Evolutionary conservation across 2,797 vertebrate species (phyloP).

Genomic region (Enteromius anoplus): DNA sequence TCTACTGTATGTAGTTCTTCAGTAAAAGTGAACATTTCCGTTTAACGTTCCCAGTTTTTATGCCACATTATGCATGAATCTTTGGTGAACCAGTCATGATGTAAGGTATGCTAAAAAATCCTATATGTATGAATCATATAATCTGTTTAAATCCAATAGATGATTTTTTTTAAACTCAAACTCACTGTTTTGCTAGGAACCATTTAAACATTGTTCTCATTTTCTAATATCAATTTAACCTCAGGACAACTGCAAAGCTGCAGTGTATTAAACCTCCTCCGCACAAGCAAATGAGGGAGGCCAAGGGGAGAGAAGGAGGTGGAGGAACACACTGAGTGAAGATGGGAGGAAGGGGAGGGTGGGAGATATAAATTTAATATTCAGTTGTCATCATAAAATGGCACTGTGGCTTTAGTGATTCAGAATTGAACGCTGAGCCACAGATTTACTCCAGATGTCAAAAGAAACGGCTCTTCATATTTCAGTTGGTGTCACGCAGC

Average conservation of each 20-base stretch:
- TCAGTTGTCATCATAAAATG: constrained; percentile 75
- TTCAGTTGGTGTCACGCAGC: constrained; percentile 71
- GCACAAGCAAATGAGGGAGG: constrained; percentile 26
- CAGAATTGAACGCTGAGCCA: constrained; percentile 63
- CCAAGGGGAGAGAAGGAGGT: constrained; percentile 6
- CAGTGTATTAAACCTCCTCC: constrained; percentile 30
- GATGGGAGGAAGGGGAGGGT: background rate
- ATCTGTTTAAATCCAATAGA: background rate
- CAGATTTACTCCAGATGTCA: constrained; percentile 76
- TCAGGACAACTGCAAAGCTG: constrained; percentile 34
- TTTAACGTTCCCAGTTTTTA: background rate
- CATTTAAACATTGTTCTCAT: constrained; percentile 18
- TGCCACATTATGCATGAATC: background rate
- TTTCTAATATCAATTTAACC: constrained; percentile 29
- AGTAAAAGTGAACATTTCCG: background rate
- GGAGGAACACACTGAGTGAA: background rate
- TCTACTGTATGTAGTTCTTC: background rate
- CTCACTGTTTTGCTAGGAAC: background rate
- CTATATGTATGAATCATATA: background rate
- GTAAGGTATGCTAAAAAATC: background rate
- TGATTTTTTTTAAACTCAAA: background rate
- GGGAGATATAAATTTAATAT: constrained; percentile 71
- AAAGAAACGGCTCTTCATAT: constrained; percentile 72
- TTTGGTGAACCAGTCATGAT: background rate
- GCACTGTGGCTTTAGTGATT: constrained; percentile 72